Evolutionary conservation across 2,113 vertebrate genomes (phyloP).

Genomic region (Nematolebias whitei): DNA sequence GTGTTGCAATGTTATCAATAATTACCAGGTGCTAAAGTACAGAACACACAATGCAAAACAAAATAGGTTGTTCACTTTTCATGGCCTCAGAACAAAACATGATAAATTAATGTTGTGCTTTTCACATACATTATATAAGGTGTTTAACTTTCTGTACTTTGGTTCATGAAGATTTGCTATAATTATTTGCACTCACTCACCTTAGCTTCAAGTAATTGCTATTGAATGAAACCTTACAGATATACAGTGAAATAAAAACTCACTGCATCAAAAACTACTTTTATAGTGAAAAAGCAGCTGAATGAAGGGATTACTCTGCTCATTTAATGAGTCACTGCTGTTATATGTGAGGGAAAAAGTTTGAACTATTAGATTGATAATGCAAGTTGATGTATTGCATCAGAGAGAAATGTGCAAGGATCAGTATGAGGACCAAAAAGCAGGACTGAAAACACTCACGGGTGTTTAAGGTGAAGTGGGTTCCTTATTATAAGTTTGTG

Average conservation of each 20-base stretch:
- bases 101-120: too few species aligned
- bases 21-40: conserved; percentile 18
- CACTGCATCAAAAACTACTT: conserved; percentile 22
- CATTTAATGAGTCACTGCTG: conserved; percentile 36
- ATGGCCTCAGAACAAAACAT: not conserved
- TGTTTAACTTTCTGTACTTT: not conserved
- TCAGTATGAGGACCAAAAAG: conserved; percentile 41
- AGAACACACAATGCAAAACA: conserved; percentile 12
- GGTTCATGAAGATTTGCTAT: not conserved
- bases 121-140: too few species aligned
- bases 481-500: conserved; percentile 7
- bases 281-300: conserved; percentile 3
- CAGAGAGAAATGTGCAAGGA: conserved; percentile 35
- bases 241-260: conserved; percentile 12
- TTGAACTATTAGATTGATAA: conserved; percentile 60
- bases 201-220: conserved; percentile 16
- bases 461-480: conserved; percentile 7
- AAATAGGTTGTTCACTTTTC: conserved; percentile 5
- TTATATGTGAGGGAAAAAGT: conserved; percentile 41
- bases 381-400: conserved; percentile 58
- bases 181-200: not conserved
- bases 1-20: conserved; percentile 15
- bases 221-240: conserved; percentile 35
- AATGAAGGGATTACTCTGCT: conserved; percentile 20
- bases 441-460: conserved; percentile 30